These are phyloP conservation scores for Notocelia uddmanniana DNA, from an alignment of 2,888 invertebrate genomes.

Conservation along the genomic window DNA sequence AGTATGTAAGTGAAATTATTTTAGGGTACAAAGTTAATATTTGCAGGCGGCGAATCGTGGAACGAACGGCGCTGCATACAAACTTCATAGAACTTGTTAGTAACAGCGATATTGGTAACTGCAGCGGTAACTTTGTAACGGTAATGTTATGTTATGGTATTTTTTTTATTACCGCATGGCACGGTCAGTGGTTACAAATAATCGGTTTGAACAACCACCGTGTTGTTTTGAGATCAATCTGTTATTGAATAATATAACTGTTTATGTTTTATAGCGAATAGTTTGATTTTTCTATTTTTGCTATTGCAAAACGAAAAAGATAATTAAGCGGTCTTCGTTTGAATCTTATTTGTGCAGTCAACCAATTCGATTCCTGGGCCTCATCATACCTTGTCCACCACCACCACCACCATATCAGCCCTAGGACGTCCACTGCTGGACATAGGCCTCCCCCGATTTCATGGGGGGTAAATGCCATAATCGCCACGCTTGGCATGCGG, in stretches of 20 bases:
- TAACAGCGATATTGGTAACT: slow-evolving; percentile 15
- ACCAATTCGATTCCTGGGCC: too few relatives aligned
- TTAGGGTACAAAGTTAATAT: slow-evolving; percentile 19
- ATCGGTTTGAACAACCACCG: slow-evolving; percentile 20
- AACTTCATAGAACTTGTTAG: neutral
- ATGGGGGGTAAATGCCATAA: too few relatives aligned
- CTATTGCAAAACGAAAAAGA: too few relatives aligned
- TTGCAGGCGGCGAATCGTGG: slow-evolving; percentile 17
- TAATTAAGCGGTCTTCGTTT: too few relatives aligned
- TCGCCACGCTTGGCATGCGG: too few relatives aligned
- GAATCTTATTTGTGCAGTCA: too few relatives aligned
- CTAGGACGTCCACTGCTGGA: too few relatives aligned
- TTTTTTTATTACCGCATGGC: slow-evolving; percentile 31
- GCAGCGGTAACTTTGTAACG: slow-evolving; percentile 4
- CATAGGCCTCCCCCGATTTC: too few relatives aligned
- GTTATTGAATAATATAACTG: slow-evolving; percentile 5
- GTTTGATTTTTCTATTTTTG: too few relatives aligned
- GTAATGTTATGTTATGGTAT: slow-evolving; percentile 22
- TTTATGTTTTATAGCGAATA: neutral
- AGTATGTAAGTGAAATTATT: slow-evolving; percentile 11
- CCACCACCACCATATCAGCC: too few relatives aligned
- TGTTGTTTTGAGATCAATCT: slow-evolving; percentile 2
- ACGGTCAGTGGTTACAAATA: slow-evolving; percentile 31
- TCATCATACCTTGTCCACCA: too few relatives aligned
- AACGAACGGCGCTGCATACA: slow-evolving; percentile 3